Conservation (phyloP, 2,888 invertebrate genomes). For the Clusia tigrina region DNA sequence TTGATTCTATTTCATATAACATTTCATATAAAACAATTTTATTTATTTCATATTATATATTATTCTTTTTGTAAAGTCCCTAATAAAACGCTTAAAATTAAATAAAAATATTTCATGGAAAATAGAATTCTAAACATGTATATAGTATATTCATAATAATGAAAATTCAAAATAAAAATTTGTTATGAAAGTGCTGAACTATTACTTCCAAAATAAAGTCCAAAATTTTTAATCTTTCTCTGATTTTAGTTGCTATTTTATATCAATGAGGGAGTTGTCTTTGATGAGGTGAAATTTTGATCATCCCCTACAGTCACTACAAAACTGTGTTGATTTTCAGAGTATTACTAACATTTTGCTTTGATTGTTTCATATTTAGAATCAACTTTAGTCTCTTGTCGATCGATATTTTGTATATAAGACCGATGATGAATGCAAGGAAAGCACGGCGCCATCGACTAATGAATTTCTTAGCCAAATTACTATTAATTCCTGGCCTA, state of each 20-base stretch:
- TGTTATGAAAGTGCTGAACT: no score
- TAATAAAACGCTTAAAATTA: no score
- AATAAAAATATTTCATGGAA: no score
- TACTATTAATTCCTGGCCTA: constrained; percentile 45
- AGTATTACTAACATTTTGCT: background rate
- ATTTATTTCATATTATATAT: no score
- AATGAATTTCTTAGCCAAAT: background rate
- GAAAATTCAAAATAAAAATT: no score
- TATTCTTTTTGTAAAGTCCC: no score
- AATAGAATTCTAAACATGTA: no score
- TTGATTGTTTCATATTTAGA: background rate
- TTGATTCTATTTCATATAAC: no score
- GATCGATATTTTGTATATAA: background rate
- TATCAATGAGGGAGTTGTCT: no score
- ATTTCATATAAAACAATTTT: no score
- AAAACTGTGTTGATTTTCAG: background rate
- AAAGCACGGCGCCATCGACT: constrained; percentile 41
- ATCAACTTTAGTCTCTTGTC: background rate
- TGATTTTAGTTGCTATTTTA: background rate
- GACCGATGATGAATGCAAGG: constrained; percentile 51
- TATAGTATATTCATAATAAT: no score
- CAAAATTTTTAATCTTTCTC: background rate
- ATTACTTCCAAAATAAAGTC: no score
- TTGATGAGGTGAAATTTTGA: background rate
- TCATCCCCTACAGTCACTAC: background rate